Evolutionary conservation across 1,140 invertebrate genomes (phyloP), one percentile per base, ranked within the genome.

Genomic region (Drosophila sp.): DNA sequence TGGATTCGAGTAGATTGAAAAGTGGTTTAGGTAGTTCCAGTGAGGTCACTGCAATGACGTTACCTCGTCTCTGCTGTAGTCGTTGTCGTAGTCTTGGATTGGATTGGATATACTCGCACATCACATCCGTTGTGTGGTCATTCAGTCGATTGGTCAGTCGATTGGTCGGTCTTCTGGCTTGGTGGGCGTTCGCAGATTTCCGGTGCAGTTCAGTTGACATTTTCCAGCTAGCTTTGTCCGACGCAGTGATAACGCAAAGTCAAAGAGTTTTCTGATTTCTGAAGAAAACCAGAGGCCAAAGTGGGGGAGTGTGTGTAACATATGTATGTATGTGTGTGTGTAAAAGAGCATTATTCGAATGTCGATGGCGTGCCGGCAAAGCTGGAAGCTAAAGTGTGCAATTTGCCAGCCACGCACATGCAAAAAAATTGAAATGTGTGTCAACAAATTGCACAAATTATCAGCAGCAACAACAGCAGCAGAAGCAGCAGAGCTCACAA

Each of bases 381-480:
- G n/a, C 17, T 30, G 8, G 10, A 17, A 17, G 41, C 40, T 60
- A 68, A 68, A 76, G 65, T 74, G 41, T 77, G 68, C 70, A 70
- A 74, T 79, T 73, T 69, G 47, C 68, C 76, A 72, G 44, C 60
- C 50, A 33, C 70, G 38, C 76, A 32, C 66, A 80, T 72, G 73
- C 50, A 57, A 65, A 72, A 77, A 69, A 74, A 79, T 79, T 69
- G 56, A 83, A 87, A 86, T 87, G 83, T 87, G 84, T 87, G 83
- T 83, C 83, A 87, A 89, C 83, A 89, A 89, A 87, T 89, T 87
- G 79, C 69, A 76, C 83, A 82, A 86, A 86, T 86, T 86, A 75
- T 74, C 66, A 76, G 61, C 61, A 65, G 78, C 55, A 33, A 41
- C 35, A 7, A 33, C 7, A 23, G 8, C 32, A 41, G 40, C 65